Percentiles rank a stretch among this genome's conserved stretches.
Evolutionary conservation across 1,140 invertebrate genomes (phyloP).

Genomic region (Nautilus pompilius): DNA sequence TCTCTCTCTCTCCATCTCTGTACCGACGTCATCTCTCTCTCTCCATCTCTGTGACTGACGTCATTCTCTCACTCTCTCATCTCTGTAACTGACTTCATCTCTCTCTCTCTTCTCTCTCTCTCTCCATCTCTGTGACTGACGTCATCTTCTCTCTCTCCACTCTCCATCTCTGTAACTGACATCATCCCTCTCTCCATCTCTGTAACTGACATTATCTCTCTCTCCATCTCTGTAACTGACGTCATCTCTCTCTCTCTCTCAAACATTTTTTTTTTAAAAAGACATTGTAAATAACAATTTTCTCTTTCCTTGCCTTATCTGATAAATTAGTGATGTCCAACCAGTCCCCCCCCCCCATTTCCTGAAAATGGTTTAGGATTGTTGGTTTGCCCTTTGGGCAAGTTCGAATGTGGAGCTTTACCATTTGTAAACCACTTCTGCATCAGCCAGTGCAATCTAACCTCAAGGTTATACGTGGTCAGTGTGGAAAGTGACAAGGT

Average conservation of each 20-base stretch:
- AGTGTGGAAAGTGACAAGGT: too few species aligned
- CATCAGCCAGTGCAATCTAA: too few species aligned
- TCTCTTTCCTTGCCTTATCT: too few species aligned
- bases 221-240: neutral
- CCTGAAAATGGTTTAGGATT: too few species aligned
- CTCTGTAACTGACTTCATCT: neutral
- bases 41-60: neutral
- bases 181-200: neutral
- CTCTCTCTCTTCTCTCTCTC: neutral
- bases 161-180: neutral
- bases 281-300: too few species aligned
- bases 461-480: too few species aligned
- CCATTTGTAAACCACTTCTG: too few species aligned
- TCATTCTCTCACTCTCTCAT: neutral
- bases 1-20: neutral
- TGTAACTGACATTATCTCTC: neutral
- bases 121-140: neutral
- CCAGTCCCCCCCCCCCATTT: neutral
- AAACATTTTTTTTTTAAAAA: neutral
- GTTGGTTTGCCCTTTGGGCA: too few species aligned
- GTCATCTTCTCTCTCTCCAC: neutral
- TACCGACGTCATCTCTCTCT: constrained; percentile 3
- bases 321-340: neutral
- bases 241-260: neutral
- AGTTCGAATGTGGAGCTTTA: too few species aligned